Evolutionary conservation across 1,140 invertebrate species (phyloP), one percentile per base, ranked within the genome.

Genomic region (Nephila pilipes): DNA sequence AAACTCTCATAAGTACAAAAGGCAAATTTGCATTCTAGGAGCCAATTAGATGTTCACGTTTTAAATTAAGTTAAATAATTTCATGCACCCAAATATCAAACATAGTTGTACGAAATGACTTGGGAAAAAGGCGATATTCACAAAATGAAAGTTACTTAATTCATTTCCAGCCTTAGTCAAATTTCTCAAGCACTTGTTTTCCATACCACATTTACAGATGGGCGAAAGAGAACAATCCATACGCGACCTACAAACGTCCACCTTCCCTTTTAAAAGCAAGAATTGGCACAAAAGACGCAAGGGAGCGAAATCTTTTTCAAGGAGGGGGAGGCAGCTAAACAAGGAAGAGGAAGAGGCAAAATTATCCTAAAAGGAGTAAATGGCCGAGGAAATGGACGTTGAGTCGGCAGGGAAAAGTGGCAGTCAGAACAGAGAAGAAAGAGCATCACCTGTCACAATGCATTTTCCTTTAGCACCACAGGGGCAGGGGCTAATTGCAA

Each of bases 291-390:
- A 75, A 75, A 75, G 69, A 29, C 29, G 69, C 25, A 22, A 58
- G 54, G 5, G n/a, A 25, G 55, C 55, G 18, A 85, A 55, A 85
- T 55, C 54, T 57, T 57, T 46, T 85, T 57, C 83, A 85, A 32
- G 83, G 22, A 32, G 54, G 20, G 38, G 55, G 57, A 63, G 14
- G 69, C 38, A 6, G 57, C 54, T 65, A 65, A 65, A 65, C 63
- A 65, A 65, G 63, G 63, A 65, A 60, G 87, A 88, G 57, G 60
- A 60, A 69, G 88, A 60, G 32, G 63, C 29, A 65, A 55, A 92
- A 92, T 92, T 92, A 92, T 85, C 90, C 81, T 92, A 92, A 92
- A 92, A 92, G 90, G 90, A 92, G 90, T 75, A 85, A 92, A 92
- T 92, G 90, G 90, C 63, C 32, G 89, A 91, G 89, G 89, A 91